Conservation (phyloP, 2,113 vertebrate species). For the Plectropomus leopardus region DNA sequence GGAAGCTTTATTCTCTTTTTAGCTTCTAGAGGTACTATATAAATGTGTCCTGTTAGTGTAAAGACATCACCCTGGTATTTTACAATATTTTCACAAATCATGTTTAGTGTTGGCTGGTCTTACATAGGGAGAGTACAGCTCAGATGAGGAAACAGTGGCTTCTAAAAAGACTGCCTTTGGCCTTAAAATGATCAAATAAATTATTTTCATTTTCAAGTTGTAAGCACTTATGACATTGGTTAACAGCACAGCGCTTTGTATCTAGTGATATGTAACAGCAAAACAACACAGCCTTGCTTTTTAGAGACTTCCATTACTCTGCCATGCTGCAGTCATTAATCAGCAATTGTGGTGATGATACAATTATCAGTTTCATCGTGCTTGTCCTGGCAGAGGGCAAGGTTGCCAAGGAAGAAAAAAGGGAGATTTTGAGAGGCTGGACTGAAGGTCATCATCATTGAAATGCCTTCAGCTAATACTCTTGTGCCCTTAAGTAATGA, state of each 20-base stretch:
- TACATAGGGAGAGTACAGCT: neutral
- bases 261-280: no score
- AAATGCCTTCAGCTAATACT: conserved; percentile 23
- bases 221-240: neutral
- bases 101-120: neutral
- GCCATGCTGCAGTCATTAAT: conserved; percentile 12
- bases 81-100: neutral
- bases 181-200: no score
- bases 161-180: no score
- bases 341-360: conserved; percentile 34
- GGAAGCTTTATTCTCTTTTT: neutral
- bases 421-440: conserved; percentile 17
- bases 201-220: no score
- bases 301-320: neutral
- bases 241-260: neutral
- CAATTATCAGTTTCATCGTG: neutral
- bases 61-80: neutral
- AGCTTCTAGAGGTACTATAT: neutral
- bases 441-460: conserved; percentile 37
- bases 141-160: no score
- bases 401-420: conserved; percentile 4
- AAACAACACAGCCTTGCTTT: neutral
- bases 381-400: conserved; percentile 3
- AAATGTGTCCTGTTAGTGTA: neutral
- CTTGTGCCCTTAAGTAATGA: conserved; percentile 13